Conservation (phyloP, 2,113 vertebrate genomes). For the Thamnaconus septentrionalis region DNA sequence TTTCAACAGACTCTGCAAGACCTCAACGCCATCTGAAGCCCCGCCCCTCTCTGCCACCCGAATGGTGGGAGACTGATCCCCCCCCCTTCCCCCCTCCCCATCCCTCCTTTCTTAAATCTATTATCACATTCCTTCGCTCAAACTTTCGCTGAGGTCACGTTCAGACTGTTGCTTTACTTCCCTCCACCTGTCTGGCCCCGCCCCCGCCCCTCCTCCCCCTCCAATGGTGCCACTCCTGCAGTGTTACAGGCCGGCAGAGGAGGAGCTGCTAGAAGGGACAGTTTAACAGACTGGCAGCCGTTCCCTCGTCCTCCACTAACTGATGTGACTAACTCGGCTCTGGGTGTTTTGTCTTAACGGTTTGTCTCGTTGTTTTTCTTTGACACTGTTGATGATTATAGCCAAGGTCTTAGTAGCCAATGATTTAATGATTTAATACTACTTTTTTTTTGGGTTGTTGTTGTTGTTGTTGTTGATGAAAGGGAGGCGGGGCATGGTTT, state of each 20-base stretch:
- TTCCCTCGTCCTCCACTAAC: slow-evolving; percentile 15
- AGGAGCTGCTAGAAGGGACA: slow-evolving; percentile 20
- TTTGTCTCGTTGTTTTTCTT: slow-evolving; percentile 3
- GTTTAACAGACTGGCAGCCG: slow-evolving; percentile 18
- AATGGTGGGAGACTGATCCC: not conserved
- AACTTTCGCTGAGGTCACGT: not conserved
- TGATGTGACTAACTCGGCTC: not conserved
- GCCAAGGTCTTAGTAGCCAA: slow-evolving; percentile 26
- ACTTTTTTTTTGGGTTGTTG: not conserved
- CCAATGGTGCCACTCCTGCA: slow-evolving; percentile 4
- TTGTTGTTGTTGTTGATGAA: slow-evolving; percentile 12
- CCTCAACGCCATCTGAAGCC: slow-evolving; percentile 87
- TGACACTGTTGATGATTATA: slow-evolving; percentile 24
- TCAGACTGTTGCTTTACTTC: slow-evolving; percentile 16
- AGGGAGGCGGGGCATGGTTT: slow-evolving; percentile 12
- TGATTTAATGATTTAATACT: slow-evolving; percentile 29
- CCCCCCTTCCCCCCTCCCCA: not conserved
- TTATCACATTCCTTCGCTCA: slow-evolving; percentile 30
- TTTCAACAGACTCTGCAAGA: slow-evolving; percentile 93
- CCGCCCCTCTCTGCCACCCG: not conserved
- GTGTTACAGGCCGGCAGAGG: not conserved
- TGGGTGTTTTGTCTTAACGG: slow-evolving; percentile 19
- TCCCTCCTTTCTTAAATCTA: not conserved
- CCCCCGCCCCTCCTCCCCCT: not conserved
- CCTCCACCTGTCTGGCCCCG: not conserved